Evolutionary conservation across 2,888 invertebrate species (phyloP), one percentile per base, ranked within the genome.

Genomic region (Endomychus coccineus): DNA sequence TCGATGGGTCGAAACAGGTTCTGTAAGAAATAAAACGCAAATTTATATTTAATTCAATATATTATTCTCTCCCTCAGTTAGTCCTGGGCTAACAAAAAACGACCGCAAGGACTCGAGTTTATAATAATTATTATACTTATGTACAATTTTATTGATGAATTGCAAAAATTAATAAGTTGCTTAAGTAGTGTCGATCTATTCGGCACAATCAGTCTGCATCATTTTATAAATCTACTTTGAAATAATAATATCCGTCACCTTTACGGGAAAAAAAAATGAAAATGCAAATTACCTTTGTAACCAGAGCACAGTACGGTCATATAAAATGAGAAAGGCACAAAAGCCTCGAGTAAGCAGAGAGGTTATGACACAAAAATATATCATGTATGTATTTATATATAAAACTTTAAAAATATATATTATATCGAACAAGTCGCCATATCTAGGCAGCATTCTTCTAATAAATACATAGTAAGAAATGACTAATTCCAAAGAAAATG

Each of bases 21-120:
- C n/a, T n/a, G n/a, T n/a, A n/a, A n/a, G 23, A 36, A 10, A 38
- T 25, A 38, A 33, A 19, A 11, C 9, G 14, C 29, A 36, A 22
- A 27, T 43, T 41, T 40, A 42, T 48, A 44, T 49, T 44, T 45
- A 44, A 42, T 52, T 56, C 49, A 59, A 61, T 59, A 59, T 64
- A 63, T 59, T 54, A 50, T 63, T 64, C 63, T 64, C 62, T 64
- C 64, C 64, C 64, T 63, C 64, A 59, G 60, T 57, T 63, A 62
- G 63, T 63, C 64, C 63, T 62, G 64, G 62, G 62, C 63, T 63
- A 63, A 62, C 62, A 64, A 61, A 42, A 62, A 60, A 59, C 56
- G 61, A 64, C 62, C 63, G 55, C 62, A 61, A 61, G 62, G 62
- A 62, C 61, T 60, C 60, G 52, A 44, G 41, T 44, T 44, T 47